Conservation (phyloP, 2,888 invertebrate species). For the Euphydryas editha region DNA sequence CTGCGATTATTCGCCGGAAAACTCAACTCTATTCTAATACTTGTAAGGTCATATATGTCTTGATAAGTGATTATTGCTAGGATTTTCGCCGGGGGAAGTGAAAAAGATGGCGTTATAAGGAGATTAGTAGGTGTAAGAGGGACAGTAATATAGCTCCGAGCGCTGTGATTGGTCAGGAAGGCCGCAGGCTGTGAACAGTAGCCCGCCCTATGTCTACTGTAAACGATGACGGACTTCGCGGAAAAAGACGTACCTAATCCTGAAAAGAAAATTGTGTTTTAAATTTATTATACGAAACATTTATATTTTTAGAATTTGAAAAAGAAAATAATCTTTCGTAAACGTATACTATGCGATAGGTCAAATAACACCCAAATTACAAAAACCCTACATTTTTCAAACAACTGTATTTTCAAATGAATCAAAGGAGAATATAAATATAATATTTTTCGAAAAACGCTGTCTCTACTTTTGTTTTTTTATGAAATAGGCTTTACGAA, state of each 20-base stretch:
- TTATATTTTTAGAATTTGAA: neutral
- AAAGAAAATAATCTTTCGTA: neutral
- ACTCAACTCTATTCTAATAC: conserved; percentile 52
- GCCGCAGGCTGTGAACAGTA: conserved; percentile 84
- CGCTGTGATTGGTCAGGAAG: conserved; percentile 85
- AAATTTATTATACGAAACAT: neutral
- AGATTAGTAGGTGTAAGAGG: conserved; percentile 54
- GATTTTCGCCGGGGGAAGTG: conserved; percentile 81
- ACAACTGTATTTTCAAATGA: neutral
- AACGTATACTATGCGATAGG: too few relatives aligned
- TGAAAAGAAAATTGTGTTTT: conserved; percentile 23
- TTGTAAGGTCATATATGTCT: conserved; percentile 56
- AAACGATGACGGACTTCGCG: conserved; percentile 68
- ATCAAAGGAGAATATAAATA: neutral
- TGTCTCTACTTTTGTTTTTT: neutral
- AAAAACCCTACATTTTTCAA: too few relatives aligned
- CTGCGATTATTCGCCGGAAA: conserved; percentile 48
- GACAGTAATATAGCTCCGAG: conserved; percentile 79
- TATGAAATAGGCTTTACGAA: neutral
- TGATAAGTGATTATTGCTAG: conserved; percentile 61
- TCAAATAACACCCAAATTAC: neutral
- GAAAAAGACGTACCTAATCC: conserved; percentile 61
- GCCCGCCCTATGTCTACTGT: conserved; percentile 84
- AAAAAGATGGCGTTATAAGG: conserved; percentile 66
- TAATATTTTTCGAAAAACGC: neutral